A percentile compares a stretch with the other conserved stretches of the same genome.
These are phyloP conservation scores for Melanogrammus aeglefinus DNA, from an alignment of 2,797 vertebrate genomes.

Conservation along the genomic window DNA sequence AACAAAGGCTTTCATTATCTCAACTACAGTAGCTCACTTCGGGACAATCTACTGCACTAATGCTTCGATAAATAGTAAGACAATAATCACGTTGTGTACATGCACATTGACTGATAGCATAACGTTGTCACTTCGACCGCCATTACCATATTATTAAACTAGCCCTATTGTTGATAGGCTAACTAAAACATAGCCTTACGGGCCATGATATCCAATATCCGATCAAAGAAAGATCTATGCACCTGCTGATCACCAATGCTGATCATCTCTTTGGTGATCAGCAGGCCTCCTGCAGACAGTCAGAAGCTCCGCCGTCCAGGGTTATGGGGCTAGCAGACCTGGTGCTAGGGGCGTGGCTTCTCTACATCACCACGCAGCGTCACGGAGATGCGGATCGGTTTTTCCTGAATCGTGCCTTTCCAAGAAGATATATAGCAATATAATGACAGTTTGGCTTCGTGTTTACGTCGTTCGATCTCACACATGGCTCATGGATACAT, in stretches of 20 bases:
- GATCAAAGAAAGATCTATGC: background rate
- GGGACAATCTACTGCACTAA: background rate
- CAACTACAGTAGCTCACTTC: background rate
- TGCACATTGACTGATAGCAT: background rate
- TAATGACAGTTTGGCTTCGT: background rate
- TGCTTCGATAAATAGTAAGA: background rate
- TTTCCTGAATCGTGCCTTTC: slow-evolving; percentile 24
- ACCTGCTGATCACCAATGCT: too few relatives aligned
- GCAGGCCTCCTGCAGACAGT: background rate
- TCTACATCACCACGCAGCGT: slow-evolving; percentile 44
- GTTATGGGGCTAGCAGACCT: background rate
- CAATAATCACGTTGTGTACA: background rate
- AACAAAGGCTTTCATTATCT: background rate
- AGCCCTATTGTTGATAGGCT: too few relatives aligned
- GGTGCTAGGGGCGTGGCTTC: slow-evolving; percentile 55
- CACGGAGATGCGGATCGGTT: slow-evolving; percentile 45
- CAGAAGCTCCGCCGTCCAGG: background rate
- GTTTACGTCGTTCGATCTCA: background rate
- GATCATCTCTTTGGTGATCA: background rate
- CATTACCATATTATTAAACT: too few relatives aligned
- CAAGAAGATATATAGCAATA: background rate
- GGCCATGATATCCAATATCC: too few relatives aligned
- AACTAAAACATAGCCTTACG: too few relatives aligned
- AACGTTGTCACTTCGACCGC: too few relatives aligned
- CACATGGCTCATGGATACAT: background rate